These are phyloP conservation scores for honey bee (Apis mellifera) DNA, from an alignment of 1,140 invertebrate species.

Conservation along the genomic window Amel_HAv3.1 CM009932.2:6374001-6374500, in stretches of 20 bases:
- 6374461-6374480: neutral
- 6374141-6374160: neutral
- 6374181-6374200: neutral
- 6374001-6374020: neutral
- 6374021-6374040: neutral
- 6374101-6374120: neutral
- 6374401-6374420: neutral
- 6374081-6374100: neutral
- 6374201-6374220: neutral
- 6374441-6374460: neutral
- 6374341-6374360: neutral
- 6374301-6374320: conserved; percentile 16
- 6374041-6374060: conserved; percentile 4
- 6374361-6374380: neutral
- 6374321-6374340: neutral
- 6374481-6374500: neutral
- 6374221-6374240: neutral
- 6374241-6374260: neutral
- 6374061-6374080: neutral
- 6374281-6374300: neutral
- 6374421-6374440: no score
- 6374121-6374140: neutral
- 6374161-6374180: neutral
- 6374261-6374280: neutral
- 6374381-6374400: no score